Conservation (phyloP, 2,797 vertebrate species). For the Notamacropus eugenii region DNA sequence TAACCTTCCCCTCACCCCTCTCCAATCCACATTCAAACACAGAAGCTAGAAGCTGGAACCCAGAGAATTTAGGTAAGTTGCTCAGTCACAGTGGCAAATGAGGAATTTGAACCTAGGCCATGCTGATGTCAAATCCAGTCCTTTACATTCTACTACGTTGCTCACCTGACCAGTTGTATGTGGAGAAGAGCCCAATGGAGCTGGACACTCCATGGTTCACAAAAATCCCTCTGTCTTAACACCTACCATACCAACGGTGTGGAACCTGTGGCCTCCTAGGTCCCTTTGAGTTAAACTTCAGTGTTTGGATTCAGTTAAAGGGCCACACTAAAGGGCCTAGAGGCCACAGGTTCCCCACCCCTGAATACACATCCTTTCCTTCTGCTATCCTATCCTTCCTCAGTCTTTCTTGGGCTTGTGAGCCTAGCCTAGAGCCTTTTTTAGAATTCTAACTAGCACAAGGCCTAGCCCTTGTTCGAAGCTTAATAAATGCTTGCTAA, state of each 20-base stretch:
- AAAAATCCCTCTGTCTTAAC: neutral
- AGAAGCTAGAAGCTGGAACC: neutral
- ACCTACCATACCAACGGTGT: neutral
- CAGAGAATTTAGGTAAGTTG: neutral
- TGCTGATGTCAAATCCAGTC: neutral
- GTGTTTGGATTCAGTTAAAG: too few species aligned
- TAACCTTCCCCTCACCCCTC: neutral
- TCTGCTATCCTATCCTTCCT: neutral
- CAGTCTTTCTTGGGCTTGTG: neutral
- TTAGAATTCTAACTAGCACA: neutral
- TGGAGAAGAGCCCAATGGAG: neutral
- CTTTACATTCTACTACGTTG: neutral
- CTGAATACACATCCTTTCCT: neutral
- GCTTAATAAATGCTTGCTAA: neutral
- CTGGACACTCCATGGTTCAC: neutral
- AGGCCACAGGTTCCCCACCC: too few species aligned
- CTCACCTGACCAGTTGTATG: neutral
- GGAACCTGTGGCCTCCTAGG: too few species aligned
- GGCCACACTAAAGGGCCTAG: too few species aligned
- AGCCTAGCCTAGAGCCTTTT: neutral
- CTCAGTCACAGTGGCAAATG: neutral
- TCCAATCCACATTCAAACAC: neutral
- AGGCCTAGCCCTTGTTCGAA: neutral
- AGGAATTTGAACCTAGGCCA: neutral
- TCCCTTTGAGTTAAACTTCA: too few species aligned